Conservation (phyloP, 2,888 invertebrate species). For the Eupithecia dodoneata region DNA sequence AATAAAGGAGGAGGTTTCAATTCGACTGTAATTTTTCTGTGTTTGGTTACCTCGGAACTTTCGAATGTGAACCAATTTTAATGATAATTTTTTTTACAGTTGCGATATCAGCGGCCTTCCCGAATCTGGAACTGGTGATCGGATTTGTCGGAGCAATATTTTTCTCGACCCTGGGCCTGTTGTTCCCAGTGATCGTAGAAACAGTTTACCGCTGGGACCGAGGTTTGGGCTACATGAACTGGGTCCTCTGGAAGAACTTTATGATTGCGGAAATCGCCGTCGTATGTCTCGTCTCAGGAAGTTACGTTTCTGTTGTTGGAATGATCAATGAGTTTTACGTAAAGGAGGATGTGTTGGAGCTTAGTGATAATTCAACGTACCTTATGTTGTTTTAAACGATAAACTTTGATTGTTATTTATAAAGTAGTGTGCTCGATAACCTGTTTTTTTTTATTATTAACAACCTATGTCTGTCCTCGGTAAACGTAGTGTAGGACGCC, state of each 20-base stretch:
- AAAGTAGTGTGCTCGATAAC: background rate
- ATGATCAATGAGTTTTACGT: slow-evolving; percentile 67
- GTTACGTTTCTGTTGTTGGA: slow-evolving; percentile 68
- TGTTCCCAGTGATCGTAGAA: slow-evolving; percentile 89
- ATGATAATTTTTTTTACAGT: slow-evolving; percentile 73
- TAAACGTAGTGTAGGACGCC: no score
- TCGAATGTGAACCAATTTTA: no score
- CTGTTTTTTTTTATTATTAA: background rate
- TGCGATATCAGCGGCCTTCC: slow-evolving; percentile 90
- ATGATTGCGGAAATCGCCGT: slow-evolving; percentile 67
- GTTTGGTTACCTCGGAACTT: no score
- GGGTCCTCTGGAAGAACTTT: slow-evolving; percentile 87
- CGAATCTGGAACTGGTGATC: slow-evolving; percentile 93
- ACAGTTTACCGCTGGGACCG: slow-evolving; percentile 88
- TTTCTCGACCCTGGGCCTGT: slow-evolving; percentile 89
- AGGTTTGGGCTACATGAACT: slow-evolving; percentile 86
- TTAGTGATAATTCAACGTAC: slow-evolving; percentile 35
- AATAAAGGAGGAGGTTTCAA: no score
- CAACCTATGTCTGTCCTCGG: background rate
- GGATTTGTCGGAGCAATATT: slow-evolving; percentile 93
- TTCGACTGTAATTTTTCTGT: no score
- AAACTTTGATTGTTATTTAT: slow-evolving; percentile 1
- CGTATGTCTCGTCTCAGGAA: slow-evolving; percentile 68
- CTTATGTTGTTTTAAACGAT: background rate
- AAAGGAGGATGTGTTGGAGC: slow-evolving; percentile 30